These are phyloP conservation scores for Podargus strigoides DNA, from an alignment of 2,797 vertebrate species.

Conservation along the genomic window DNA sequence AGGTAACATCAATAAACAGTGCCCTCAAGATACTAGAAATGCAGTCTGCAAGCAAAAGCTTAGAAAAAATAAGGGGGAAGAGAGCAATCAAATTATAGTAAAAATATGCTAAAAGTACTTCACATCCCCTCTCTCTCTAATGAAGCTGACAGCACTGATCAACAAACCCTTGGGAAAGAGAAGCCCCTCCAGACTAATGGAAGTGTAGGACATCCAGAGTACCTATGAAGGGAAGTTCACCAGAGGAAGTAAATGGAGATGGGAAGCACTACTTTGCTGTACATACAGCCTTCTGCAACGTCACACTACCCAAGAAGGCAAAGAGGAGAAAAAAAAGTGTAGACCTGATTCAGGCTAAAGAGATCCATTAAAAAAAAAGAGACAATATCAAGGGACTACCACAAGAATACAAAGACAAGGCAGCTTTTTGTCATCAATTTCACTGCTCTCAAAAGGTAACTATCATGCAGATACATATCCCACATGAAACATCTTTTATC, in stretches of 20 bases:
- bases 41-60: neutral
- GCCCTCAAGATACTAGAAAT: neutral
- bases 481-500: neutral
- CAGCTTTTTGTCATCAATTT: neutral
- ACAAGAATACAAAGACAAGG: neutral
- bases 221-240: neutral
- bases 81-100: neutral
- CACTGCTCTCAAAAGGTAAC: neutral
- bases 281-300: neutral
- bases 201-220: neutral
- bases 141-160: neutral
- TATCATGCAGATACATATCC: fast-evolving
- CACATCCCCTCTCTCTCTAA: neutral
- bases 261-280: neutral
- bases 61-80: neutral
- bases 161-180: neutral
- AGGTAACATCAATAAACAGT: neutral
- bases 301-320: neutral
- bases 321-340: neutral
- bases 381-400: neutral
- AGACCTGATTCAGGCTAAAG: neutral
- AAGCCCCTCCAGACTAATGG: neutral
- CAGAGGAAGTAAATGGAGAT: neutral
- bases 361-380: neutral
- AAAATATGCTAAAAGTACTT: neutral